These are phyloP conservation scores for Phymanthus crucifer DNA, from an alignment of 92 coral and sea anemone genomes.

Conservation along the genomic window DNA sequence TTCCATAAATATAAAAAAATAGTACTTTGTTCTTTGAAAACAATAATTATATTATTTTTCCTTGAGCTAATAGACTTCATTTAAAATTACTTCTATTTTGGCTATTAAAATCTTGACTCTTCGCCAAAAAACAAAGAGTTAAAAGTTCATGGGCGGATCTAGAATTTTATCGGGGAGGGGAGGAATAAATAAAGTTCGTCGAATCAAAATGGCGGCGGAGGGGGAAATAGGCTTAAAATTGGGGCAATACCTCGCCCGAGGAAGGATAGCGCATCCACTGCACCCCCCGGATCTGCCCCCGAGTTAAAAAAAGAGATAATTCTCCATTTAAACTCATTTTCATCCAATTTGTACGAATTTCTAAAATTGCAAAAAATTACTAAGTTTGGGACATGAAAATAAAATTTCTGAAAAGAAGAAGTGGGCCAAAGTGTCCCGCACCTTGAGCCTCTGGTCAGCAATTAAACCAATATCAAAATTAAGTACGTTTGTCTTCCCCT, in stretches of 20 bases:
- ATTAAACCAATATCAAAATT: not conserved
- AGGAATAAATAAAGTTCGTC: too few relatives aligned
- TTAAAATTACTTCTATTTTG: not conserved
- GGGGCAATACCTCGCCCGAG: too few relatives aligned
- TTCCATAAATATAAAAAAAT: not conserved
- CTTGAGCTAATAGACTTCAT: not conserved
- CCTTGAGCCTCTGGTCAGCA: not conserved
- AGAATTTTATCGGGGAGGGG: too few relatives aligned
- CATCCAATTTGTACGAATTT: not conserved
- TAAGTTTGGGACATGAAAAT: not conserved
- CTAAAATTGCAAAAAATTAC: not conserved
- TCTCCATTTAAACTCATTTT: not conserved
- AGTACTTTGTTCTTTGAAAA: not conserved
- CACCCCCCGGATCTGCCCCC: too few relatives aligned
- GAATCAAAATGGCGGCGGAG: too few relatives aligned
- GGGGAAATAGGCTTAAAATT: too few relatives aligned
- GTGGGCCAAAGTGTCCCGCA: not conserved
- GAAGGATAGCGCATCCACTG: too few relatives aligned
- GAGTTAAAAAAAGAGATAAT: not conserved
- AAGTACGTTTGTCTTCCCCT: not conserved
- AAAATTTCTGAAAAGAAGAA: not conserved
- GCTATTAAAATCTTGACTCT: not conserved
- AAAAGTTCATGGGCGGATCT: too few relatives aligned
- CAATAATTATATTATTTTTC: conserved; percentile 2
- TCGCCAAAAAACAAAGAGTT: not conserved